A percentile compares a stretch with the other conserved stretches of the same genome.
Conservation (phyloP, 2,797 vertebrate genomes). For the Oryzias sinensis region DNA sequence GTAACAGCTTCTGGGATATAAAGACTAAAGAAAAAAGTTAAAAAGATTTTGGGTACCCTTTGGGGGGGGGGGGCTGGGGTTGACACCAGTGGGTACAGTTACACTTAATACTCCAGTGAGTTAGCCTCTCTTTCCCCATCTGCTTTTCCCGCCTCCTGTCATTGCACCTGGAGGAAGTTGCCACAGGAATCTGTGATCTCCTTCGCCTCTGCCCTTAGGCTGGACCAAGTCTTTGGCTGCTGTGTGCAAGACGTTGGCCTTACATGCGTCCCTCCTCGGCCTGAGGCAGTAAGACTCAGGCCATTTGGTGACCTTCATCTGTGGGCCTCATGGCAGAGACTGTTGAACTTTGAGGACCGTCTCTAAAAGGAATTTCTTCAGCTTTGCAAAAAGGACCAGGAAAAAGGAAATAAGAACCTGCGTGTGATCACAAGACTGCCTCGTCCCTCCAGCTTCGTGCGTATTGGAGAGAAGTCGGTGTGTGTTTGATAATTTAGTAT, state of each 20-base stretch:
- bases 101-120: constrained; percentile 32
- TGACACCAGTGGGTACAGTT: constrained; percentile 36
- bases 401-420: constrained; percentile 38
- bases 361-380: constrained; percentile 71
- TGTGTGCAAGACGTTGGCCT: constrained; percentile 50
- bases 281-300: constrained; percentile 47
- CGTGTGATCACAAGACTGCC: constrained; percentile 67
- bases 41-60: constrained; percentile 39
- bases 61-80: constrained; percentile 29
- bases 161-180: constrained; percentile 31
- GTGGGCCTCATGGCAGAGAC: constrained; percentile 60
- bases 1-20: constrained; percentile 40
- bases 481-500: constrained; percentile 72
- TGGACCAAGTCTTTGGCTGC: constrained; percentile 38
- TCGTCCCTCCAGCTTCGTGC: constrained; percentile 64
- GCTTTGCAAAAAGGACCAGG: constrained; percentile 74
- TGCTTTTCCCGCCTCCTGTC: constrained; percentile 4
- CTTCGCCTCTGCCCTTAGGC: constrained; percentile 56
- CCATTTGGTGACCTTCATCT: constrained; percentile 28
- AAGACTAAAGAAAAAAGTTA: constrained; percentile 28
- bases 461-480: constrained; percentile 59
- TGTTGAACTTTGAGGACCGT: constrained; percentile 69
- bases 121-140: constrained; percentile 31
- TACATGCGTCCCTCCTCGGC: constrained; percentile 51
- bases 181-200: constrained; percentile 12